These are phyloP conservation scores for Drosophila arizonae DNA, from an alignment of 1,140 invertebrate genomes.

Conservation along the genomic window DNA sequence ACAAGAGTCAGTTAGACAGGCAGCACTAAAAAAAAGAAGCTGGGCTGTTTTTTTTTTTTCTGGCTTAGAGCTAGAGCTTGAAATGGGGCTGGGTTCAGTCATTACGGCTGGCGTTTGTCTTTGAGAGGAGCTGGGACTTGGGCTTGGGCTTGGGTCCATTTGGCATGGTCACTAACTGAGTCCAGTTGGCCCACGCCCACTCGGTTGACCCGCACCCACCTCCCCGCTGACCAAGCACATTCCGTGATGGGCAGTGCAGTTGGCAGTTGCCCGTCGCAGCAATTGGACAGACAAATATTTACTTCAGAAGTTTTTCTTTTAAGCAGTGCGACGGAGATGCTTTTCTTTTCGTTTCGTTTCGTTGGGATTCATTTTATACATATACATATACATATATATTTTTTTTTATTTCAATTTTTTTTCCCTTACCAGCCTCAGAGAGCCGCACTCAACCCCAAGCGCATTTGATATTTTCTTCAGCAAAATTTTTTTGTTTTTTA, in stretches of 20 bases:
- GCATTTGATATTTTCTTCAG: constrained; percentile 47
- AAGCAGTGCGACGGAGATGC: constrained; percentile 60
- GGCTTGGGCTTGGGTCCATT: constrained; percentile 28
- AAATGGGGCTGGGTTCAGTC: constrained; percentile 15
- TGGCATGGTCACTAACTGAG: constrained; percentile 46
- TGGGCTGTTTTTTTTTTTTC: neutral
- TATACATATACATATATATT: neutral
- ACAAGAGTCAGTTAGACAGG: constrained; percentile 1
- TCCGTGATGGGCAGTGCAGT: constrained; percentile 55
- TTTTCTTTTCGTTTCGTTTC: constrained; percentile 37
- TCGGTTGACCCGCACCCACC: constrained; percentile 12
- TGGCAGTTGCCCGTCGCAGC: constrained; percentile 68
- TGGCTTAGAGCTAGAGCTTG: neutral
- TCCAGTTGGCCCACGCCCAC: constrained; percentile 20
- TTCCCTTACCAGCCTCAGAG: constrained; percentile 22
- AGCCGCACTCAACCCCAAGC: constrained; percentile 37
- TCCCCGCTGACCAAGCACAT: neutral
- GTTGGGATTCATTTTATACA: constrained; percentile 11
- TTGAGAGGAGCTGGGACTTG: constrained; percentile 2
- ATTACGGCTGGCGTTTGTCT: constrained; percentile 29
- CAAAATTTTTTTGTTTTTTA: constrained; percentile 28
- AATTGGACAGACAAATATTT: constrained; percentile 81
- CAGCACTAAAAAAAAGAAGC: constrained; percentile 8
- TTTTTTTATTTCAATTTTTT: constrained; percentile 1
- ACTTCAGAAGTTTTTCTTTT: constrained; percentile 80